These are phyloP conservation scores for Petrocephalus microphthalmus DNA, from an alignment of 2,113 vertebrate genomes.

Conservation along the genomic window DNA sequence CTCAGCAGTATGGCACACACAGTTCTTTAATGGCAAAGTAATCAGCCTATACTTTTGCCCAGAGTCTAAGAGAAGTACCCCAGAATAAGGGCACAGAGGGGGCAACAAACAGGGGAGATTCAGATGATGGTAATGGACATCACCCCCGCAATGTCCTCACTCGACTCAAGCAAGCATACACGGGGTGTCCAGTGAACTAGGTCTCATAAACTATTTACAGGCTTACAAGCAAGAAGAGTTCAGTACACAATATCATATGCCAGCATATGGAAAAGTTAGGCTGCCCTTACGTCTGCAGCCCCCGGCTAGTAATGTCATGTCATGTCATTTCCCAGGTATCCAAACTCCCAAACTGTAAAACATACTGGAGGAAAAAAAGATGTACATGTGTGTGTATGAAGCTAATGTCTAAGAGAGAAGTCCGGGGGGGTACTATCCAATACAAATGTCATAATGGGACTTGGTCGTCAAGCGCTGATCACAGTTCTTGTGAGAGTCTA, in stretches of 20 bases:
- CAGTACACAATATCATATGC: background rate
- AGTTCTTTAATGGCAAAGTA: background rate
- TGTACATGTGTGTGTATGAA: background rate
- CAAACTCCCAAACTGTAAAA: background rate
- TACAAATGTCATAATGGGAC: background rate
- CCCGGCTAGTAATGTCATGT: no score
- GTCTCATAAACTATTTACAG: slow-evolving; percentile 11
- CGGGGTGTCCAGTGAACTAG: background rate
- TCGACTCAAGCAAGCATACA: background rate
- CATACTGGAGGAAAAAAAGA: background rate
- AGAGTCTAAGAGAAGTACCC: background rate
- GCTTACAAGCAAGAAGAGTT: background rate
- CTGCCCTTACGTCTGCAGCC: background rate
- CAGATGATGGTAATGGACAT: background rate
- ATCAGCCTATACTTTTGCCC: background rate
- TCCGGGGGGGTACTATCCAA: background rate
- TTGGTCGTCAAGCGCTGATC: background rate
- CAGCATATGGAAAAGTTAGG: background rate
- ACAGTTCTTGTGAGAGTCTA: background rate
- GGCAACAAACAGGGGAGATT: background rate
- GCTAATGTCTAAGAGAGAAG: background rate
- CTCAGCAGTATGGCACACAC: background rate
- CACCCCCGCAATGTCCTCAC: background rate
- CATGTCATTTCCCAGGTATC: no score
- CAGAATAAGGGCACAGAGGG: background rate